A percentile compares a stretch with the other conserved stretches of the same genome.
These are phyloP conservation scores for Thelaira solivaga DNA, from an alignment of 2,888 invertebrate species.

Conservation along the genomic window DNA sequence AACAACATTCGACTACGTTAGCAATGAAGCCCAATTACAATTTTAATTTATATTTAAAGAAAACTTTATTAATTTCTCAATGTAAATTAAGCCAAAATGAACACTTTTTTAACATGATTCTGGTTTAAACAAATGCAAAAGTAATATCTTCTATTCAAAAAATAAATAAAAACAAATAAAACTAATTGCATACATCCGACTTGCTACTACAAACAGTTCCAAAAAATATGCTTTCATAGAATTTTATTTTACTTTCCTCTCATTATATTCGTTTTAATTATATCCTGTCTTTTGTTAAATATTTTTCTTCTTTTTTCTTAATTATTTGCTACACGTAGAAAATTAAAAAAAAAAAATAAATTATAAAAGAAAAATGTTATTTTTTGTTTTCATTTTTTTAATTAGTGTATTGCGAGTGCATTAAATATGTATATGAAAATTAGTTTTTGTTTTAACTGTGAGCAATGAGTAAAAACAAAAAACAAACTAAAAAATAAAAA, in stretches of 20 bases:
- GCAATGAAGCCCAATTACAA: too few relatives aligned
- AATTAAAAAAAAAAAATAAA: not conserved
- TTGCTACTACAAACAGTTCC: not conserved
- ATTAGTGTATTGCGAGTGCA: slow-evolving; percentile 39
- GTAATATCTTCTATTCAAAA: not conserved
- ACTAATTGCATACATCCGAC: not conserved
- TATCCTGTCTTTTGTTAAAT: not conserved
- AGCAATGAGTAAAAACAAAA: slow-evolving; percentile 11
- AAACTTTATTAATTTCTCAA: too few relatives aligned
- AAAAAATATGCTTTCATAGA: not conserved
- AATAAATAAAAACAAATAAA: not conserved
- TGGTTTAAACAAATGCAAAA: not conserved
- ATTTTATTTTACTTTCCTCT: not conserved
- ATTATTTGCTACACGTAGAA: not conserved
- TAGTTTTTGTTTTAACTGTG: slow-evolving; percentile 22
- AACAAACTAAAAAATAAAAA: not conserved
- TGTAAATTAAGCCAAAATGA: too few relatives aligned
- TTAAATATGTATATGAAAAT: slow-evolving; percentile 28
- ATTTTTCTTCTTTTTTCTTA: not conserved
- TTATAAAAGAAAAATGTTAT: not conserved
- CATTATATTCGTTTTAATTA: not conserved
- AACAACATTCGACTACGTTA: too few relatives aligned
- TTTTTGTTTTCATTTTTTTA: too few relatives aligned
- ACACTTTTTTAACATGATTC: not conserved
- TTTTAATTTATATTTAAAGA: too few relatives aligned